Conservation (phyloP, 2,113 vertebrate genomes). For the Cisticola juncidis region DNA sequence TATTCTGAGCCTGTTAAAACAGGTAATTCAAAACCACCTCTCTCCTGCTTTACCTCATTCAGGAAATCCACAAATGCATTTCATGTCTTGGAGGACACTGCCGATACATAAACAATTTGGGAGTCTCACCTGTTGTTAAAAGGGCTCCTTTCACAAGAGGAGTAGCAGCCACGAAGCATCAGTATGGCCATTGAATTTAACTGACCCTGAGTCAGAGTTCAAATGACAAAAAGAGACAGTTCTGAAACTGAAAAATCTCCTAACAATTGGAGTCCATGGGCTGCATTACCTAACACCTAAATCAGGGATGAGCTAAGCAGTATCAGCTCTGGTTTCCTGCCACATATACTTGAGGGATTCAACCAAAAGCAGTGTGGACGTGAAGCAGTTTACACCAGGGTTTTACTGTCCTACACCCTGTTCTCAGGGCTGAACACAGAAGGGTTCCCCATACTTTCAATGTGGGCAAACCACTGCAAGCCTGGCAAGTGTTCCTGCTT, state of each 20-base stretch:
- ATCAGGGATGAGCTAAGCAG: background rate
- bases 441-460: background rate
- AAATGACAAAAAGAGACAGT: background rate
- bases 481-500: background rate
- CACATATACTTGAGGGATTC: background rate
- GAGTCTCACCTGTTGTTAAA: background rate
- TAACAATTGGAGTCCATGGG: background rate
- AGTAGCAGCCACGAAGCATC: background rate
- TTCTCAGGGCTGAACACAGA: background rate
- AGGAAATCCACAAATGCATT: background rate
- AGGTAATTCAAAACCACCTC: background rate
- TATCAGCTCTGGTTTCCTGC: background rate
- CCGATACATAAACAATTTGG: background rate
- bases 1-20: background rate
- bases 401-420: background rate
- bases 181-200: background rate
- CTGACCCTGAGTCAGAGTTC: background rate
- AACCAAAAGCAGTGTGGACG: fast-evolving
- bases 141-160: background rate
- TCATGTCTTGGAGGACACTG: background rate
- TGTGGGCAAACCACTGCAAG: background rate
- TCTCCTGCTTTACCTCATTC: background rate
- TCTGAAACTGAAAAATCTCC: background rate
- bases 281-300: background rate
- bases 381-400: background rate